Evolutionary conservation across 2,113 vertebrate genomes (phyloP).

Genomic region (Siniperca knerii): DNA sequence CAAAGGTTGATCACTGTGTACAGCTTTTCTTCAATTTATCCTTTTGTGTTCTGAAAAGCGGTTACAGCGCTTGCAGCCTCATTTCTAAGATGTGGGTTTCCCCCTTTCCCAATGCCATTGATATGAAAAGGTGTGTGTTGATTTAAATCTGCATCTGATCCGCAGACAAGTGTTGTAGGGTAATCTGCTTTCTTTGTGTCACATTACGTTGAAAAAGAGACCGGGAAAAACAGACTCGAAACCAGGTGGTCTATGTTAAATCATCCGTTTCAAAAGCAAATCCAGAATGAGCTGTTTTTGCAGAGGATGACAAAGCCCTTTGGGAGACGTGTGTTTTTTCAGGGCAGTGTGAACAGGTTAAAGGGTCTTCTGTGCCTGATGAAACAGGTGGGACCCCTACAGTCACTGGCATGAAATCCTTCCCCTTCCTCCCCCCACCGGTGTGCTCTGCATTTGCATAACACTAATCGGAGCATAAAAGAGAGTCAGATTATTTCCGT

Average conservation of each 20-base stretch:
- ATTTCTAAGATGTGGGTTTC: constrained; percentile 24
- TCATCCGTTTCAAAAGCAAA: constrained; percentile 41
- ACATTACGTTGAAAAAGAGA: constrained; percentile 29
- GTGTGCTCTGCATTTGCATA: constrained; percentile 64
- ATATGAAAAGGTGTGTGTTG: constrained; percentile 29
- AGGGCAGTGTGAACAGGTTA: constrained; percentile 58
- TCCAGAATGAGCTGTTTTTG: constrained; percentile 30
- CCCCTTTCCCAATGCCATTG: background rate
- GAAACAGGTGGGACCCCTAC: constrained; percentile 80
- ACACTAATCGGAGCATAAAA: constrained; percentile 73
- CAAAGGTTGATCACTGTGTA: constrained; percentile 57
- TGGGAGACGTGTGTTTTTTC: constrained; percentile 26
- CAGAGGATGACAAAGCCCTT: constrained; percentile 25
- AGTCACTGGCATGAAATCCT: constrained; percentile 64
- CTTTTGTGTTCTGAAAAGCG: constrained; percentile 66
- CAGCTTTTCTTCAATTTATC: constrained; percentile 43
- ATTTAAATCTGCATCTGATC: constrained; percentile 55
- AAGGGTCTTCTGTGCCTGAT: constrained; percentile 64
- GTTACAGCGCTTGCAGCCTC: background rate
- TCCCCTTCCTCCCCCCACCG: constrained; percentile 35
- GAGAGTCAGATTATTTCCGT: constrained; percentile 54
- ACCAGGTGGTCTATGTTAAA: constrained; percentile 43
- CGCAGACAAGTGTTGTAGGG: background rate
- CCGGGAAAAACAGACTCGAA: constrained; percentile 21
- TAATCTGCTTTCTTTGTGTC: constrained; percentile 26